phyloP scores from a whole-genome alignment of 2,797 vertebrate genomes.

The Scolopax bukidnonensis region DNA sequence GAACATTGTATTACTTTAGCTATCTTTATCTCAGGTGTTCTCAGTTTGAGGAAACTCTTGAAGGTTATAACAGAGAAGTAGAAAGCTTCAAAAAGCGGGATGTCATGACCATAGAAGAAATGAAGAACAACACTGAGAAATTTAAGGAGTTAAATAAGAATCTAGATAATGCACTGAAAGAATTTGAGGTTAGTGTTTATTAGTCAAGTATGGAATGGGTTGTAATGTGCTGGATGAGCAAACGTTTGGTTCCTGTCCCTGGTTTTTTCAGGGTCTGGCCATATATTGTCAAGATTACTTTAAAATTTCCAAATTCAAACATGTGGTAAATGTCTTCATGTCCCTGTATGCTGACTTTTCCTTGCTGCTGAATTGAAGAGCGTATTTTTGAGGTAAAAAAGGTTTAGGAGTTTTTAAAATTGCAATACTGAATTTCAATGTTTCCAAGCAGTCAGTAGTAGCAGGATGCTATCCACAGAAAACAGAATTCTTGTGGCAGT shows the following conservation, averaged over 20 bases:
- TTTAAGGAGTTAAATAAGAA: conserved; percentile 80
- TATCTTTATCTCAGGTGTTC: conserved; percentile 75
- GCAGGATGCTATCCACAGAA: neutral
- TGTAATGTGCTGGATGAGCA: neutral
- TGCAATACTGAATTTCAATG: neutral
- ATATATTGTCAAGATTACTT: neutral
- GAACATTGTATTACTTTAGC: neutral
- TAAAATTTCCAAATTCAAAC: neutral
- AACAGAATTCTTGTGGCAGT: neutral
- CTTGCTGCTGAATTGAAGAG: neutral
- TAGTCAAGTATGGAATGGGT: neutral
- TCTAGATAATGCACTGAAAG: conserved; percentile 79
- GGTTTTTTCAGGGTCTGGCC: neutral
- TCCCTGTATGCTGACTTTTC: neutral
- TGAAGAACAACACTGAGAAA: conserved; percentile 84
- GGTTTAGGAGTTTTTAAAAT: neutral
- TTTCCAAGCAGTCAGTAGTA: neutral
- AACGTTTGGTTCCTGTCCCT: neutral
- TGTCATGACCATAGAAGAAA: conserved; percentile 80
- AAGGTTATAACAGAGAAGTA: conserved; percentile 78
- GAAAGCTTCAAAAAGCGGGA: conserved; percentile 84
- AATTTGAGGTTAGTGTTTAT: conserved; percentile 84
- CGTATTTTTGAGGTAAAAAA: neutral
- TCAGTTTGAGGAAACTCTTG: conserved; percentile 79
- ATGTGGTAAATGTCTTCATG: neutral